phyloP scores from a whole-genome alignment of 2,888 invertebrate genomes.

The Clitarchus hookeri region DNA sequence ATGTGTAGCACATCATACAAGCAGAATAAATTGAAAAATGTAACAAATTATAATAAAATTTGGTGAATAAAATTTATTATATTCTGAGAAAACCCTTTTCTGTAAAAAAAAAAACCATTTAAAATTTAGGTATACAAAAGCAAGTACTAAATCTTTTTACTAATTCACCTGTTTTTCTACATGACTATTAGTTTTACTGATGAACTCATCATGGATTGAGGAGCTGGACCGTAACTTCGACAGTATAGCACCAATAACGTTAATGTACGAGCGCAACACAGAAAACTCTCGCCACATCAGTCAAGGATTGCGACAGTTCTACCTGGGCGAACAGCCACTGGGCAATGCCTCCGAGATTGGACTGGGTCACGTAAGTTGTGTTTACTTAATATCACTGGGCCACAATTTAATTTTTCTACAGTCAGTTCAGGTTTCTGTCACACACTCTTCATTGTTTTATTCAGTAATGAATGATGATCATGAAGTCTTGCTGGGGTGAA shows the following conservation, averaged over 20 bases:
- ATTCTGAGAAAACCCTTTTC: no score
- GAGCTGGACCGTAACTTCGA: slow-evolving; percentile 66
- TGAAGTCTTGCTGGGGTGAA: no score
- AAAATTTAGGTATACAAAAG: neutral
- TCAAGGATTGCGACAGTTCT: slow-evolving; percentile 32
- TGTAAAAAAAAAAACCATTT: no score
- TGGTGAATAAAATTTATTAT: no score
- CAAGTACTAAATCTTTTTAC: neutral
- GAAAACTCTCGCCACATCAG: slow-evolving; percentile 54
- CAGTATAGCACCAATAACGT: slow-evolving; percentile 66
- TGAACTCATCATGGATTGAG: slow-evolving; percentile 55
- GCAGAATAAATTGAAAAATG: no score
- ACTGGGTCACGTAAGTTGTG: slow-evolving; percentile 35
- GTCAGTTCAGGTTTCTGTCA: no score
- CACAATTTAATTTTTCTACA: no score
- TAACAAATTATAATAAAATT: no score
- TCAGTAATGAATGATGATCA: no score
- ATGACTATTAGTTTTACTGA: slow-evolving; percentile 24
- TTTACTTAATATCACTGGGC: no score
- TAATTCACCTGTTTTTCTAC: neutral
- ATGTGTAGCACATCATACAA: no score
- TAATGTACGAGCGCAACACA: slow-evolving; percentile 62
- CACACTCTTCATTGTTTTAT: no score
- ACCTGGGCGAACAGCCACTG: slow-evolving; percentile 34
- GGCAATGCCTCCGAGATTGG: slow-evolving; percentile 27